Evolutionary conservation across 2,797 vertebrate species (phyloP).

Genomic region (Sciurus vulgaris): DNA sequence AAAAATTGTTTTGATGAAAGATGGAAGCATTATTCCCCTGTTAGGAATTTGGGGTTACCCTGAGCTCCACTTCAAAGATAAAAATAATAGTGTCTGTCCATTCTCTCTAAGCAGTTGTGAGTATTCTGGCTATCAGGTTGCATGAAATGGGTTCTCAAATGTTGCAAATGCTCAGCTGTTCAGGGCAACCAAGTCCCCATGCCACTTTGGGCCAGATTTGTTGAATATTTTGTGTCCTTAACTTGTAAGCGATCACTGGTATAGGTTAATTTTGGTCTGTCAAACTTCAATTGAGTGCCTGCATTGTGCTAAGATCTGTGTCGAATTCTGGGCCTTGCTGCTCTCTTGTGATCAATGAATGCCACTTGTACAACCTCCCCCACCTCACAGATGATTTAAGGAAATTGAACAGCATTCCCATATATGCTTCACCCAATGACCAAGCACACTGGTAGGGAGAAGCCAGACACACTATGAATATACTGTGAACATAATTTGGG

Average conservation of each 20-base stretch:
- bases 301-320: neutral
- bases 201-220: neutral
- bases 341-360: neutral
- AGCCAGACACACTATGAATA: neutral
- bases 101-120: neutral
- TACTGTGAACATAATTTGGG: neutral
- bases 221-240: neutral
- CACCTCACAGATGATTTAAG: neutral
- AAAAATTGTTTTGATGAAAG: neutral
- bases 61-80: neutral
- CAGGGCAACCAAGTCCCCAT: neutral
- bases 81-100: neutral
- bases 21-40: neutral
- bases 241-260: neutral
- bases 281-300: neutral
- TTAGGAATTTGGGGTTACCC: neutral
- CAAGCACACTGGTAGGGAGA: neutral
- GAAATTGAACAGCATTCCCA: neutral
- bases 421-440: neutral
- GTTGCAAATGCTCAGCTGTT: neutral
- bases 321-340: neutral
- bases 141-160: neutral
- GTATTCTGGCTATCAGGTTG: neutral
- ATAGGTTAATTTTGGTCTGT: neutral
- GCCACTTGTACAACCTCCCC: neutral